Conservation (phyloP, 2,797 vertebrate species). For the Atherinosoma microstoma region DNA sequence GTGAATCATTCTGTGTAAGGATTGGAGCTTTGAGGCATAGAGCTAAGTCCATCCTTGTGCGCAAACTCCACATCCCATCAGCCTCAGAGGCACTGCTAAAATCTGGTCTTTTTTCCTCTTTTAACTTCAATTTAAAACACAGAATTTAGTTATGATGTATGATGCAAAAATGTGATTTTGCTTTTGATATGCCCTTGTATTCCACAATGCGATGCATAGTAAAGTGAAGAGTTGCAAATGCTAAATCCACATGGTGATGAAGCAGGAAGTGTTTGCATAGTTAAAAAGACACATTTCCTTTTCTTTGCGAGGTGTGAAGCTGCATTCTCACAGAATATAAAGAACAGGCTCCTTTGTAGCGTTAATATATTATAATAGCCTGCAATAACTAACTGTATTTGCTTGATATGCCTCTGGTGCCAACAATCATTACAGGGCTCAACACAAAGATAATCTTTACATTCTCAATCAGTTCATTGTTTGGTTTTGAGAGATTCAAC, state of each 20-base stretch:
- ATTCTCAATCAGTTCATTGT: not conserved
- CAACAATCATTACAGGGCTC: no score
- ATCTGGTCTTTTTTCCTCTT: conserved; percentile 24
- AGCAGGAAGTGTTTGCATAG: not conserved
- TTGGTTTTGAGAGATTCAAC: not conserved
- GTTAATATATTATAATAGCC: not conserved
- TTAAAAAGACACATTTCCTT: no score
- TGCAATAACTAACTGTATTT: not conserved
- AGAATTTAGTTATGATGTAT: not conserved
- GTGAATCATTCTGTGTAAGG: conserved; percentile 4
- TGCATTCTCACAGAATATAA: not conserved
- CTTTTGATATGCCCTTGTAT: not conserved
- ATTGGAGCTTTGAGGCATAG: conserved; percentile 16
- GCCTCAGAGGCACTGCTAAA: conserved; percentile 23
- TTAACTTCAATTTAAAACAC: not conserved
- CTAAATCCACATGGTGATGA: not conserved
- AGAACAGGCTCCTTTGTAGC: not conserved
- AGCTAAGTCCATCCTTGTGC: conserved; percentile 4
- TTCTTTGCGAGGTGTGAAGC: not conserved
- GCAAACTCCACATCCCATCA: conserved; percentile 50
- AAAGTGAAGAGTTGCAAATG: not conserved
- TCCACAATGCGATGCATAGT: not conserved
- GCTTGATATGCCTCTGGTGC: not conserved
- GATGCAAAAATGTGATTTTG: no score
- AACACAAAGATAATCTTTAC: not conserved